Base-by-base conservation (phyloP, 2,113 vertebrate genomes). In the Sitta europaea region DNA sequence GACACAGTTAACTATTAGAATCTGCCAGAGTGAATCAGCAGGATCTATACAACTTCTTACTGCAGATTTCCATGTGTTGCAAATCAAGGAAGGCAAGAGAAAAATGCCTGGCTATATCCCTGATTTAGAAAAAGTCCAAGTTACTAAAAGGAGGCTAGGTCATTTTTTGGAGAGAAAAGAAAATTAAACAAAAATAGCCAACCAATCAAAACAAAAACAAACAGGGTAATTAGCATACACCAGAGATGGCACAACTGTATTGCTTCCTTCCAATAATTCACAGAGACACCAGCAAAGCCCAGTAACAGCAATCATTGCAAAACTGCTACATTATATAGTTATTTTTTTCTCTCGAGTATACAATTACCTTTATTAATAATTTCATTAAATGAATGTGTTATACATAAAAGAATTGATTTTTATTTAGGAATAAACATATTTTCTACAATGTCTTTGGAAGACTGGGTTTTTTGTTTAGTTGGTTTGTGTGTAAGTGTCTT, bases 21-120 rank as follows among this genome's bases (percentile, higher is more conserved):
- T 92, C 70, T 92, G 40, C 43, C 48, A 68, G 83, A 94, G 89
- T 95, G 94, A 96, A 95, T 95, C 94, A 95, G 94, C 94, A 97
- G 91, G 94, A 94, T 91, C 83, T 63, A 53, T 31, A 61, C 63
- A 86, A 86, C 59, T 95, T 90, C 75, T 81, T 61, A 71, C 80
- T 95, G 91, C 83, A 97, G 92, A 94, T 28, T 71, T 73, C 83
- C 65, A 88, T 63, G 83, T 55, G 48, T 43, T 43, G 88, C 55
- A 91, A 84, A 95, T 74, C 43, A 94, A 84, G 53, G n/a, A 59
- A 84, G 24, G 48, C 27, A 83, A 77, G 59, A 62, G 55, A 73
- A 94, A 94, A 90, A 76, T n/a, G 23, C 67, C 38, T 71, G 55
- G 12, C 85, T 82, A 57, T 33, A 55, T 29, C 28, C 28, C 67